Conservation (phyloP, 2,113 vertebrate species). For the Eurystomus gularis region DNA sequence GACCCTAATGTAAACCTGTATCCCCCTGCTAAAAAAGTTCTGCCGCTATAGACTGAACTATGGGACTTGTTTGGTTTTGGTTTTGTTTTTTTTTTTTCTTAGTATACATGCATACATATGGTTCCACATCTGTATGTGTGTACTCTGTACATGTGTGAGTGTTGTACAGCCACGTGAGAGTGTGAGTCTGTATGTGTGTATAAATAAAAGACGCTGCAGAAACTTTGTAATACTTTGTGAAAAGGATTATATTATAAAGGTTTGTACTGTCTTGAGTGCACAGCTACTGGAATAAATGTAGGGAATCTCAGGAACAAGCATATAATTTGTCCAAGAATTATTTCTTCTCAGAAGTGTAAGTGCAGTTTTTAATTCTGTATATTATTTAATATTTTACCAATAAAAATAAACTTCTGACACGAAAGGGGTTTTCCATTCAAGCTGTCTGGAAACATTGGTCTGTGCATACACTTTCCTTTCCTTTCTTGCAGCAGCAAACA, state of each 20-base stretch:
- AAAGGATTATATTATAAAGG: slow-evolving; percentile 88
- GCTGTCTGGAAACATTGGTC: slow-evolving; percentile 59
- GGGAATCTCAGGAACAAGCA: slow-evolving; percentile 97
- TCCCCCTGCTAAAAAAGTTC: slow-evolving; percentile 60
- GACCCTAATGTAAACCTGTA: slow-evolving; percentile 21
- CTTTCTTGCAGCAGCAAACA: not conserved
- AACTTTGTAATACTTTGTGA: slow-evolving; percentile 91
- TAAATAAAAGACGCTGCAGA: slow-evolving; percentile 84
- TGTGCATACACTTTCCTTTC: not conserved
- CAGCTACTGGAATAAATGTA: slow-evolving; percentile 88
- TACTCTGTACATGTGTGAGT: slow-evolving; percentile 76
- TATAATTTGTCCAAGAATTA: slow-evolving; percentile 85
- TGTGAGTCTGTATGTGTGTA: slow-evolving; percentile 69
- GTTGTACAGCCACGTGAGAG: slow-evolving; percentile 78
- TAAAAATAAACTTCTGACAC: slow-evolving; percentile 85
- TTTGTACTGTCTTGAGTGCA: slow-evolving; percentile 89
- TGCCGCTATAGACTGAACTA: slow-evolving; percentile 68
- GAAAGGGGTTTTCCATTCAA: slow-evolving; percentile 71
- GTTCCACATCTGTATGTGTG: slow-evolving; percentile 68
- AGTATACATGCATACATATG: slow-evolving; percentile 68
- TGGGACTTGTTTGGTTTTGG: slow-evolving; percentile 72
- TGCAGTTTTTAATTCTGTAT: slow-evolving; percentile 88
- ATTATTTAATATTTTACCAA: slow-evolving; percentile 88
- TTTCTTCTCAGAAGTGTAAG: slow-evolving; percentile 86
- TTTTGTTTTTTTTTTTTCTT: slow-evolving; percentile 57